These are phyloP conservation scores for Epizoanthus rinbou DNA, from an alignment of 92 coral and sea anemone species.

Conservation along the genomic window DNA sequence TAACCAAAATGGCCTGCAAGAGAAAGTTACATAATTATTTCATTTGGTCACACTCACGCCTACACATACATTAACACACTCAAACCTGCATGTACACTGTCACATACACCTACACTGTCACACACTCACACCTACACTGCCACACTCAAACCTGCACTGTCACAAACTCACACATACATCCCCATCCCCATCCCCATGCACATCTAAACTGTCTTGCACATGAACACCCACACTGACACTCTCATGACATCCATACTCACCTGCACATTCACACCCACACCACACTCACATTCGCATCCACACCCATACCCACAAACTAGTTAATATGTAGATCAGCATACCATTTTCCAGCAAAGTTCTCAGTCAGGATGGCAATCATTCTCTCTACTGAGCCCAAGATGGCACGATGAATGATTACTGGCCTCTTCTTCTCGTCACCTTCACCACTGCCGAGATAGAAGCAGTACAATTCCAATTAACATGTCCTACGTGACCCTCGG, in stretches of 20 bases:
- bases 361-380: constrained; percentile 98
- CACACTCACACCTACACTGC: neutral
- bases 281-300: neutral
- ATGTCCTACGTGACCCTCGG: too few relatives aligned
- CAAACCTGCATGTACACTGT: too few relatives aligned
- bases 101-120: neutral
- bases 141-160: too few relatives aligned
- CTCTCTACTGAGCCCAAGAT: constrained; percentile 97
- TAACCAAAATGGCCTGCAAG: constrained; percentile 95
- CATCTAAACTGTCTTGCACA: too few relatives aligned
- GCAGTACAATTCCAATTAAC: neutral
- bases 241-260: too few relatives aligned
- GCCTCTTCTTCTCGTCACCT: constrained; percentile 93
- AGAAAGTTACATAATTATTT: too few relatives aligned
- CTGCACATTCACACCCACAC: too few relatives aligned
- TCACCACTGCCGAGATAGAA: constrained; percentile 74
- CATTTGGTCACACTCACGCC: too few relatives aligned
- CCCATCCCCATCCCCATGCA: neutral
- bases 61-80: too few relatives aligned
- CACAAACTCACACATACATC: too few relatives aligned
- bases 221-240: too few relatives aligned
- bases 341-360: constrained; percentile 98
- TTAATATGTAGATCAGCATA: constrained; percentile 26
- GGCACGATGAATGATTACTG: constrained; percentile 97
- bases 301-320: neutral